Base-by-base conservation (phyloP, 2,797 vertebrate species). In the Urocyon cinereoargenteus region DNA sequence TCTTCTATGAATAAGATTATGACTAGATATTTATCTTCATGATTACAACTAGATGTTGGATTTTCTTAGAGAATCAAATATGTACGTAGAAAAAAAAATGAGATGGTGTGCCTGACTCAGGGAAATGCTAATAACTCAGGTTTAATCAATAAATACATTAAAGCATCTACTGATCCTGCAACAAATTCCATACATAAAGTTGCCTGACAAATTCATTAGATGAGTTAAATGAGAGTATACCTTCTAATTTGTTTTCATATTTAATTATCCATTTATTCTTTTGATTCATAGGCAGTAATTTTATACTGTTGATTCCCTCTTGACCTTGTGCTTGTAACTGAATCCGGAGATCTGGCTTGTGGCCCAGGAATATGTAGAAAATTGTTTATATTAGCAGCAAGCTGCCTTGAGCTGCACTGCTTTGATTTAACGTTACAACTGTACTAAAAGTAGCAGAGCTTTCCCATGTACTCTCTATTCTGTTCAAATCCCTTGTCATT, bases 301-400 rank as follows among this genome's bases (percentile, higher is more conserved):
- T 99, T 98, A 99, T 99, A 99, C 98, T 28, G 96, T 98, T 99
- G 99, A 99, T 98, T 99, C 99, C 99, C 99, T 99, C 99, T 99
- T 99, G 99, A 99, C 99, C 99, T 98, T 98, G 98, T 94, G 98
- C 99, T 99, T 99, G 99, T 99, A 99, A 99, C 98, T 98, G 99
- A 99, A 99, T 98, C 98, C 96, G 98, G 98, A 98, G 98, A 98
- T 99, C 99, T 99, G 99, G 99, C 99, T 98, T 98, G 97, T 99
- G 98, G 98, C 99, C 99, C 99, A 99, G 99, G 98, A 99, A 99
- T 98, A 99, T 98, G 98, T 98, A 99, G 99, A 99, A 99, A 99
- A 99, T 98, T 99, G 99, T 99, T 99, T 99, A 99, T 99, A 99
- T 99, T 99, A 99, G 98, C 98, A 99, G 99, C 99, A 99, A 99